These are phyloP conservation scores for Mimumesa dahlbomi DNA, from an alignment of 2,888 invertebrate genomes.

Conservation along the genomic window DNA sequence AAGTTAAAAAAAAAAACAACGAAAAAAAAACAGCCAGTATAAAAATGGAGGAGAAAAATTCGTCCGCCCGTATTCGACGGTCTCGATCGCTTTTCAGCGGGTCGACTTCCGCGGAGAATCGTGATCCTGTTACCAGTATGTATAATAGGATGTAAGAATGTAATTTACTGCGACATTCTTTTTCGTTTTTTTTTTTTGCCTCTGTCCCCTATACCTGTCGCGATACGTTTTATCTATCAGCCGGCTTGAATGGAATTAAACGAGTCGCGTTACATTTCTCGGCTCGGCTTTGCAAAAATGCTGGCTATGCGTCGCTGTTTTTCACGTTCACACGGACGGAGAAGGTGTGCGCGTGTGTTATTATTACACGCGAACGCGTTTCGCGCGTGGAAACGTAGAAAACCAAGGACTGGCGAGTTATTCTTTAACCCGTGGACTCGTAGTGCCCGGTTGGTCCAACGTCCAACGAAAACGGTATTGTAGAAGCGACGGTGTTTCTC, in stretches of 20 bases:
- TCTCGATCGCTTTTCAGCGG: slow-evolving; percentile 6
- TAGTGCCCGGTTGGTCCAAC: too few species aligned
- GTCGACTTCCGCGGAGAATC: slow-evolving; percentile 10
- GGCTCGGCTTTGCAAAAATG: too few species aligned
- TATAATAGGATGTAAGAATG: not conserved
- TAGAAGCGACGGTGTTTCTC: too few species aligned
- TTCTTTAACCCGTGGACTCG: too few species aligned
- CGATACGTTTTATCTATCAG: slow-evolving; percentile 1
- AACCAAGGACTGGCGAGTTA: too few species aligned
- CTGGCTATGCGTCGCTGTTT: too few species aligned
- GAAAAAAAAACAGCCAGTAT: not conserved
- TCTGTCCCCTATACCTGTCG: not conserved
- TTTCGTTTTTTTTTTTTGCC: not conserved
- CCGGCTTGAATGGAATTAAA: not conserved
- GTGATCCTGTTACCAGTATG: slow-evolving; percentile 36
- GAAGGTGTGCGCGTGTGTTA: too few species aligned
- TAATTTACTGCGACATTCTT: slow-evolving; percentile 19
- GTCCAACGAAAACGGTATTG: too few species aligned
- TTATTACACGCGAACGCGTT: not conserved
- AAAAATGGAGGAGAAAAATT: slow-evolving; percentile 9
- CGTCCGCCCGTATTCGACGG: slow-evolving; percentile 5
- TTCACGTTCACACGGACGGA: too few species aligned
- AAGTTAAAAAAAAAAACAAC: not conserved
- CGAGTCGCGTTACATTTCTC: too few species aligned
- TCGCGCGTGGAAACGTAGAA: not conserved